Conservation (phyloP, 2,888 invertebrate species). For the Drosophila mimica region DNA sequence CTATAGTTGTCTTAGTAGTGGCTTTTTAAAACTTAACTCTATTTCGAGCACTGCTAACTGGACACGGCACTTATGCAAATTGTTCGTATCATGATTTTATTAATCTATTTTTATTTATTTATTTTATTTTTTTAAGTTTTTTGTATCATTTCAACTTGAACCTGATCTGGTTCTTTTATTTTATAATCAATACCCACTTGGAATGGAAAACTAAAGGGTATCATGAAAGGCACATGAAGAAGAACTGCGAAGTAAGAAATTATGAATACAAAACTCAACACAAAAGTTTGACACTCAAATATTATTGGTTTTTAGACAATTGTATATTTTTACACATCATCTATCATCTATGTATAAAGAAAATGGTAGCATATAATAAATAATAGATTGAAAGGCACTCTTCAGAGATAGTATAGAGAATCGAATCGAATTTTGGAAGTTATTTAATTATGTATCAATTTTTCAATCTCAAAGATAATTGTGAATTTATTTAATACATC, state of each 20-base stretch:
- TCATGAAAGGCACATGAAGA: neutral
- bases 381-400: neutral
- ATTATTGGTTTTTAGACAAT: neutral
- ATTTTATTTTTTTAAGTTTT: neutral
- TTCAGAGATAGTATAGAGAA: neutral
- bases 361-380: neutral
- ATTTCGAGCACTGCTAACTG: conserved; percentile 33
- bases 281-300: neutral
- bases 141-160: conserved; percentile 16
- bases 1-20: conserved; percentile 2
- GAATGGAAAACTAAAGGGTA: neutral
- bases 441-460: neutral
- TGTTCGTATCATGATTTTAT: conserved; percentile 18
- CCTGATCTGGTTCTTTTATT: conserved; percentile 44
- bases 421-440: neutral
- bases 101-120: neutral
- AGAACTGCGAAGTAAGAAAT: neutral
- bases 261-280: neutral
- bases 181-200: neutral
- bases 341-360: neutral
- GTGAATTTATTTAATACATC: neutral
- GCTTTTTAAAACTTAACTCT: conserved; percentile 52
- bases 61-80: conserved; percentile 77
- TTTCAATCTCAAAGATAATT: neutral
- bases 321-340: neutral